Evolutionary conservation across 2,113 vertebrate genomes (phyloP).

Genomic region (Perca fluviatilis): DNA sequence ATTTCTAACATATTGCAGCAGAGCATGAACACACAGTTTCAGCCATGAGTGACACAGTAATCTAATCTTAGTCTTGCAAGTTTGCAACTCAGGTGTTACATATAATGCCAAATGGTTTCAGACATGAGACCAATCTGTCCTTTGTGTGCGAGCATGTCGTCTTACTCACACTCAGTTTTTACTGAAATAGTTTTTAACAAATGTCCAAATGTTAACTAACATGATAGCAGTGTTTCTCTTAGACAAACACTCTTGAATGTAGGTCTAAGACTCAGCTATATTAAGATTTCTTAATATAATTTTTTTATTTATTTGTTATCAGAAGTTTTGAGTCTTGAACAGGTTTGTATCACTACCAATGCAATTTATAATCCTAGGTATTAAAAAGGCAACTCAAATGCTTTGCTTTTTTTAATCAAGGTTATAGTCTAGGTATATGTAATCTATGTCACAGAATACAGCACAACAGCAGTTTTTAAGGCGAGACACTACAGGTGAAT

Average conservation of each 20-base stretch:
- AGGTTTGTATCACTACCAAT: neutral
- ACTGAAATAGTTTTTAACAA: neutral
- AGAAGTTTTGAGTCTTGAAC: neutral
- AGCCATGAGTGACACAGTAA: no score
- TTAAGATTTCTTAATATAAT: neutral
- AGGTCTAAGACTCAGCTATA: neutral
- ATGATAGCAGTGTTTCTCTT: neutral
- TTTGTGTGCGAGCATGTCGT: neutral
- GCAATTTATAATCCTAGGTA: neutral
- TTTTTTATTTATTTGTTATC: neutral
- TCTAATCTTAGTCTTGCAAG: no score
- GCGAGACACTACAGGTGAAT: no score
- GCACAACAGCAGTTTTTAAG: neutral
- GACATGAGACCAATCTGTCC: neutral
- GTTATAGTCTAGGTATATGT: neutral
- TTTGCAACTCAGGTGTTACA: no score
- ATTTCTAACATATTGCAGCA: no score
- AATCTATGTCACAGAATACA: neutral
- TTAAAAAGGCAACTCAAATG: neutral
- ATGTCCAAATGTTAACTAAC: neutral
- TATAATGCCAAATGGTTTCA: no score
- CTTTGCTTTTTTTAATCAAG: neutral
- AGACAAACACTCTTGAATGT: no score
- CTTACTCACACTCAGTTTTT: neutral
- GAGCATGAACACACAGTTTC: no score